phyloP scores from a whole-genome alignment of 1,140 invertebrate species.

The Arion vulgaris region DNA sequence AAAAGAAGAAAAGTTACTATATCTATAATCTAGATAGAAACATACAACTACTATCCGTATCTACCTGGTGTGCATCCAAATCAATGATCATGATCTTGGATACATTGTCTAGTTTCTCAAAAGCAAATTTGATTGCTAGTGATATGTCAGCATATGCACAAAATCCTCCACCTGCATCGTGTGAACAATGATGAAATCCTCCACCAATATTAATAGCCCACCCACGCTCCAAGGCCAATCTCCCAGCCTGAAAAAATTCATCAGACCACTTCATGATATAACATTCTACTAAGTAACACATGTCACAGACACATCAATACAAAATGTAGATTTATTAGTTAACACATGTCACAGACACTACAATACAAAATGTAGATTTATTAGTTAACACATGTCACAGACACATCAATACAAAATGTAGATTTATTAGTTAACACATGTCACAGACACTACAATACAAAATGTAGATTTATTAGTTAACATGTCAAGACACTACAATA shows the following conservation, averaged over 20 bases:
- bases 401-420: too few relatives aligned
- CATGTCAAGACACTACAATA: too few relatives aligned
- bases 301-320: neutral
- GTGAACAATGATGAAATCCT: conserved; percentile 83
- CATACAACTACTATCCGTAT: neutral
- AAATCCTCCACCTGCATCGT: conserved; percentile 84
- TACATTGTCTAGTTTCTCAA: conserved; percentile 72
- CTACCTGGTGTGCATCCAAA: conserved; percentile 87
- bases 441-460: too few relatives aligned
- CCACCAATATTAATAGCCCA: conserved; percentile 94
- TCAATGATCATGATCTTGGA: conserved; percentile 88
- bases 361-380: too few relatives aligned
- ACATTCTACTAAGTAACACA: neutral
- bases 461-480: too few relatives aligned
- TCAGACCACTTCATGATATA: neutral
- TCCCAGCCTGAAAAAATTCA: conserved; percentile 76
- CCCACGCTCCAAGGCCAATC: conserved; percentile 83
- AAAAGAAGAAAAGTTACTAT: too few relatives aligned
- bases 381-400: too few relatives aligned
- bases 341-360: too few relatives aligned
- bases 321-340: too few relatives aligned
- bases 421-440: too few relatives aligned
- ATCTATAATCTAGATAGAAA: too few relatives aligned
- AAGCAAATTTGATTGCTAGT: conserved; percentile 81
- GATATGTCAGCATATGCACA: conserved; percentile 92